These are phyloP conservation scores for Natrix natrix DNA, from an alignment of 2,797 vertebrate species.

Conservation along the genomic window DNA sequence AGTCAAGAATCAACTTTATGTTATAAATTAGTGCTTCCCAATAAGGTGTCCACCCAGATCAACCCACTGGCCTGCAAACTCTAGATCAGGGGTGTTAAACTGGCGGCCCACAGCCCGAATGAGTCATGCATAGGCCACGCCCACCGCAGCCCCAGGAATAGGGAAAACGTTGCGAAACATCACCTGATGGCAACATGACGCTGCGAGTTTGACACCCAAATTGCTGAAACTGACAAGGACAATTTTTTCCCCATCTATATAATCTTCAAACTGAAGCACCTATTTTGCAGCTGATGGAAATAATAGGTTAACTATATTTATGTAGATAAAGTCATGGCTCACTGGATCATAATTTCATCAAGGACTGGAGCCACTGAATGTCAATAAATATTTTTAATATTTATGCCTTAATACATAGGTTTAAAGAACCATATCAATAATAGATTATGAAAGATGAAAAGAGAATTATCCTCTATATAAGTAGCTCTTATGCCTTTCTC, in stretches of 20 bases:
- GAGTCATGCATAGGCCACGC: too few species aligned
- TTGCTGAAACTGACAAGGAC: neutral
- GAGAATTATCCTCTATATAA: neutral
- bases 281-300: neutral
- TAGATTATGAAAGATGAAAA: neutral
- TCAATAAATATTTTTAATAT: neutral
- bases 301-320: neutral
- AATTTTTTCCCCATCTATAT: neutral
- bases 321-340: neutral
- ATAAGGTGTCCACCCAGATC: neutral
- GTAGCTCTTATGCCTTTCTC: neutral
- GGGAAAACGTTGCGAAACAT: too few species aligned
- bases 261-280: neutral
- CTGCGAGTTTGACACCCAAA: too few species aligned
- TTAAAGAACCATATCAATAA: neutral
- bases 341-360: neutral
- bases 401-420: neutral
- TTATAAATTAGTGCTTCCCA: neutral
- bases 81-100: neutral
- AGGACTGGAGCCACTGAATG: neutral
- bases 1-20: neutral
- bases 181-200: too few species aligned
- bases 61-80: neutral
- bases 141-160: too few species aligned
- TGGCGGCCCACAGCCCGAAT: too few species aligned